These are phyloP conservation scores for Ptychochromis oligacanthus DNA, from an alignment of 2,113 vertebrate species.

Conservation along the genomic window DNA sequence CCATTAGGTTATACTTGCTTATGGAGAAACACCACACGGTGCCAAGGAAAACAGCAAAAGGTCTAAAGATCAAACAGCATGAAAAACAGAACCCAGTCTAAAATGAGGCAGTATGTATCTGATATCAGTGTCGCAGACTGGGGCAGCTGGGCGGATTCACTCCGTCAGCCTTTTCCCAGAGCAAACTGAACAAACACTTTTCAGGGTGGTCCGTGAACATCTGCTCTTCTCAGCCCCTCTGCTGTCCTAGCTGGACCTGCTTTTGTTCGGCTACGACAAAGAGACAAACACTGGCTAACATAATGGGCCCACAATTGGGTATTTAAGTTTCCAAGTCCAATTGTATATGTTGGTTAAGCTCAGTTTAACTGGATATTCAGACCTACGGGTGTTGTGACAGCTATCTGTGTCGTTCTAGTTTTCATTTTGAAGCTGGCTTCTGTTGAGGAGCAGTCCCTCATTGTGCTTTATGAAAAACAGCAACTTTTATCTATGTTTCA, in stretches of 20 bases:
- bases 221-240: slow-evolving; percentile 52
- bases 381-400: not conserved
- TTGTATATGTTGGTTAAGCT: slow-evolving; percentile 1
- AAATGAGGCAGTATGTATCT: slow-evolving; percentile 43
- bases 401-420: not conserved
- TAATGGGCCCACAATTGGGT: not conserved
- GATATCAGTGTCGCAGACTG: slow-evolving; percentile 41
- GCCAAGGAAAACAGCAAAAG: slow-evolving; percentile 57
- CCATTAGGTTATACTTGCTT: slow-evolving; percentile 30
- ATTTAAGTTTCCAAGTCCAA: not conserved
- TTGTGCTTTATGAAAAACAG: not conserved
- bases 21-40: slow-evolving; percentile 8
- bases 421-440: not conserved
- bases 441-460: not conserved
- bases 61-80: slow-evolving; percentile 57
- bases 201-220: slow-evolving; percentile 74
- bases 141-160: slow-evolving; percentile 41
- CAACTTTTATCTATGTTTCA: too few relatives aligned
- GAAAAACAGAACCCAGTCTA: slow-evolving; percentile 28
- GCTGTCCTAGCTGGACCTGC: slow-evolving; percentile 19
- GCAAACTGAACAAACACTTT: slow-evolving; percentile 64
- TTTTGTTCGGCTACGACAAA: slow-evolving; percentile 40
- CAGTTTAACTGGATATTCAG: not conserved
- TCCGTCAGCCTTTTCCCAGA: slow-evolving; percentile 51
- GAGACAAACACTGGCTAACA: slow-evolving; percentile 12